These are phyloP conservation scores for Gonocerus acuteangulatus DNA, from an alignment of 2,888 invertebrate genomes.

Conservation along the genomic window DNA sequence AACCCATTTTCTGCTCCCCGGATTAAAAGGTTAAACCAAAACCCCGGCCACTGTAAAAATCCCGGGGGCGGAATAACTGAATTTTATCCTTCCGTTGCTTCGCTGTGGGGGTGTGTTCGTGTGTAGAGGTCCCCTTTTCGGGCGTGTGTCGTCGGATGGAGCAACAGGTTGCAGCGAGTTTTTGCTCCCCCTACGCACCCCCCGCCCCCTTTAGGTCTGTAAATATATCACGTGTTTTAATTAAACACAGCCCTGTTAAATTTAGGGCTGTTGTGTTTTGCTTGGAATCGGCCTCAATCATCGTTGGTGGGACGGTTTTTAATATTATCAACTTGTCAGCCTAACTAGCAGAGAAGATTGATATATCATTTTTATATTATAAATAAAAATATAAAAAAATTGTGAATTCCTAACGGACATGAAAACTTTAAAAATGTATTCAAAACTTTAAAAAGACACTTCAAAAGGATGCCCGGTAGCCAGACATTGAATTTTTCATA, in stretches of 20 bases:
- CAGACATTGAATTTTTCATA: no score
- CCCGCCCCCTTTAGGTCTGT: background rate
- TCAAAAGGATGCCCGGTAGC: no score
- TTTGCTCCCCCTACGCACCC: background rate
- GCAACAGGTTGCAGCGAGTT: background rate
- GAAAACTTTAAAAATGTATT: no score
- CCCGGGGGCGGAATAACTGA: background rate
- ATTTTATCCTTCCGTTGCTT: background rate
- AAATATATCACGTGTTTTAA: conserved; percentile 1
- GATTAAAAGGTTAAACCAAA: background rate
- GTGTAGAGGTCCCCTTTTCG: background rate
- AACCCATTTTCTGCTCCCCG: background rate
- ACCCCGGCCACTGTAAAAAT: background rate
- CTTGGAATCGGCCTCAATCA: no score
- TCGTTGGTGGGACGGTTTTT: no score
- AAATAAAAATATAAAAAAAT: no score
- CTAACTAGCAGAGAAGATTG: no score
- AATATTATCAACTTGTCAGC: no score
- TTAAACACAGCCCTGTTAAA: background rate
- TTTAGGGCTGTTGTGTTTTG: background rate
- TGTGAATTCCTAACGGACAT: no score
- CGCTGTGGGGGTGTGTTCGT: background rate
- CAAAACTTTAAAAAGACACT: no score
- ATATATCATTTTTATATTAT: no score
- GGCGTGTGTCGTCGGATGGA: background rate